Conservation (phyloP, 2,888 invertebrate genomes). For the Papilio elwesi region DNA sequence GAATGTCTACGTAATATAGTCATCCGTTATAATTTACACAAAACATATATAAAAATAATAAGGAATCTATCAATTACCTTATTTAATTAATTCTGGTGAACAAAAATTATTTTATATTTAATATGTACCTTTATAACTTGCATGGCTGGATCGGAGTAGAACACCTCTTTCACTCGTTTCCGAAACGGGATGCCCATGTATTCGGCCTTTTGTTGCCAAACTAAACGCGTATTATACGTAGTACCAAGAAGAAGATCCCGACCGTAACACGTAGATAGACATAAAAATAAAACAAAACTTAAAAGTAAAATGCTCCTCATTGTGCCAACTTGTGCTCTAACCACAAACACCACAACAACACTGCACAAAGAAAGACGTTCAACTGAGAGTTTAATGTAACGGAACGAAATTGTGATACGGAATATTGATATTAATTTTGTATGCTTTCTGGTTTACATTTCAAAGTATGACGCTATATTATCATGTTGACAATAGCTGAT, state of each 20-base stretch:
- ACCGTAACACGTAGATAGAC: constrained; percentile 55
- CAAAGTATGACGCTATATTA: constrained; percentile 11
- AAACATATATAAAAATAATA: no score
- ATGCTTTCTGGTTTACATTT: constrained; percentile 25
- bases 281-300: constrained; percentile 52
- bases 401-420: background rate
- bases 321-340: constrained; percentile 5
- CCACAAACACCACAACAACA: constrained; percentile 24
- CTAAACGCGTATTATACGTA: constrained; percentile 58
- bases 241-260: constrained; percentile 65
- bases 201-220: constrained; percentile 65
- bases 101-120: background rate
- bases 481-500: constrained; percentile 29
- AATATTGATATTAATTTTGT: constrained; percentile 11
- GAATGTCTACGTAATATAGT: background rate
- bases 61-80: background rate
- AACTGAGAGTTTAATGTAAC: constrained; percentile 23
- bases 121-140: constrained; percentile 60
- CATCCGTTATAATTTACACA: background rate
- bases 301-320: constrained; percentile 61
- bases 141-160: constrained; percentile 63
- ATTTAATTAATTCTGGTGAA: background rate
- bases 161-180: constrained; percentile 69
- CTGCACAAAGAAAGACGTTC: constrained; percentile 17
- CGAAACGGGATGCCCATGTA: constrained; percentile 65